phyloP scores from a whole-genome alignment of 2,113 vertebrate genomes.

The Pundamilia nyererei region DNA sequence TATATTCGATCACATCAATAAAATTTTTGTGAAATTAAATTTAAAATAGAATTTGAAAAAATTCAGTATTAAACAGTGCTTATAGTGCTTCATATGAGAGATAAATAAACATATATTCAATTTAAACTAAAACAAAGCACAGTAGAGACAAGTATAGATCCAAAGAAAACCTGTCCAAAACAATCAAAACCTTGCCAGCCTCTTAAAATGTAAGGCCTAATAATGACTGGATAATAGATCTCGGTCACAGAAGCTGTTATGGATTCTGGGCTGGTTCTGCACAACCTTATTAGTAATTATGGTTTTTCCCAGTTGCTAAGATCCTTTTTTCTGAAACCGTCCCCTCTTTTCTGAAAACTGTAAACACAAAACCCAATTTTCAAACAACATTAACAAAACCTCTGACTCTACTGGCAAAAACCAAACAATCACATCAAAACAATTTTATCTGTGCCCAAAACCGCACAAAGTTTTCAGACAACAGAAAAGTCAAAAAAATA shows the following conservation, averaged over 20 bases:
- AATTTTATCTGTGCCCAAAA: neutral
- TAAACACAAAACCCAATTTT: neutral
- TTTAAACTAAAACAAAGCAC: neutral
- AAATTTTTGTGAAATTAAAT: neutral
- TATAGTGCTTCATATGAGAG: neutral
- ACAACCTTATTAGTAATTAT: neutral
- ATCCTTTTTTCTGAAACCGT: neutral
- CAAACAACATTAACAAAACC: neutral
- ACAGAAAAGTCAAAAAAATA: neutral
- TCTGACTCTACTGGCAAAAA: neutral
- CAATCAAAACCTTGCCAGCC: neutral
- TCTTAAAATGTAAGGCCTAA: neutral
- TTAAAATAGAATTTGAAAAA: neutral
- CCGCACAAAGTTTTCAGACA: neutral
- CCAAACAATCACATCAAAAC: neutral
- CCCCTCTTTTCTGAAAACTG: neutral
- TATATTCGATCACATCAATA: neutral
- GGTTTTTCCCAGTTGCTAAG: neutral
- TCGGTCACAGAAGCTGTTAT: neutral
- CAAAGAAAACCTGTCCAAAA: neutral
- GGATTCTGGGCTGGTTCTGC: neutral
- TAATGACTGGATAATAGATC: constrained; percentile 3
- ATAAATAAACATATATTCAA: neutral
- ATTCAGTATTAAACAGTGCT: neutral
- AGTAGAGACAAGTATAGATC: neutral